Evolutionary conservation across 2,113 vertebrate species (phyloP).

Genomic region (Aldabrachelys gigantea): DNA sequence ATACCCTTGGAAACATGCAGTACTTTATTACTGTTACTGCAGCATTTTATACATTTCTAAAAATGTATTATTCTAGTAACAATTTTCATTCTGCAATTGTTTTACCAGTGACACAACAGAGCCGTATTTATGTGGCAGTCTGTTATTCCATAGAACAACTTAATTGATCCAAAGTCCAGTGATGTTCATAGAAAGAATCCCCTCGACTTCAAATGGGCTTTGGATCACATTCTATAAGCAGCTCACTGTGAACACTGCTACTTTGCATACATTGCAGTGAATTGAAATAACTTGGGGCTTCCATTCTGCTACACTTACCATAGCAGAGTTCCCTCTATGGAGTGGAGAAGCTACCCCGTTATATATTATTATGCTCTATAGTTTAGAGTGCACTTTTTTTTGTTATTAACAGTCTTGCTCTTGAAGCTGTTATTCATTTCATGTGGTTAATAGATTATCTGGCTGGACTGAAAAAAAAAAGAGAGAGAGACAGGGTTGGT

Average conservation of each 20-base stretch:
- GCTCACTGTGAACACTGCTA: neutral
- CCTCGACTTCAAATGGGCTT: neutral
- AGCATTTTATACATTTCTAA: neutral
- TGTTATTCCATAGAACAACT: neutral
- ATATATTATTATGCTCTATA: neutral
- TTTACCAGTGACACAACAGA: neutral
- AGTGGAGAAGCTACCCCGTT: neutral
- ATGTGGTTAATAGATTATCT: neutral
- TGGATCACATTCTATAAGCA: neutral
- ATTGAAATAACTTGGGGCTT: neutral
- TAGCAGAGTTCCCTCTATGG: neutral
- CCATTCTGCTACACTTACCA: neutral
- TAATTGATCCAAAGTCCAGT: too few relatives aligned
- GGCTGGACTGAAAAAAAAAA: neutral
- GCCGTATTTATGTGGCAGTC: neutral
- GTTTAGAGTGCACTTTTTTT: neutral
- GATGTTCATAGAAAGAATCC: neutral
- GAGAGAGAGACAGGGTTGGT: neutral
- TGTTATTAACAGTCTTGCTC: neutral
- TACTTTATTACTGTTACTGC: neutral
- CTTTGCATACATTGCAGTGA: neutral
- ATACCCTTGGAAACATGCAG: rapidly evolving
- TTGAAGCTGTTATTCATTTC: neutral
- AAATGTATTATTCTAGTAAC: neutral
- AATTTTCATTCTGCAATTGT: neutral